Percentiles rank a stretch among this genome's conserved stretches.
These are phyloP conservation scores for Centropyge bicolor DNA, from an alignment of 2,797 vertebrate species.

Conservation along the genomic window DNA sequence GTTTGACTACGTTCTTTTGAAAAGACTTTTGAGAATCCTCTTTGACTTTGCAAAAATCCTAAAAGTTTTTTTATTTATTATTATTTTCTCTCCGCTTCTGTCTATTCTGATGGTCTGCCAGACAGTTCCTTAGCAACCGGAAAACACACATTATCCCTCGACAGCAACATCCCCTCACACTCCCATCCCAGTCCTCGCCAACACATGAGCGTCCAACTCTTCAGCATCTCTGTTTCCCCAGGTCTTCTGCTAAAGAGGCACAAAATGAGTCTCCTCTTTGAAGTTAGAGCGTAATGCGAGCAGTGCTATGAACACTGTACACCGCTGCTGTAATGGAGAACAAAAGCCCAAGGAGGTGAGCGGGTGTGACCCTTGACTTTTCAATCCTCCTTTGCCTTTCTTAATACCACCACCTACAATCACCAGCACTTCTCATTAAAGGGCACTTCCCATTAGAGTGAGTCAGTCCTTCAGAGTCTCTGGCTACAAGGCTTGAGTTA, in stretches of 20 bases:
- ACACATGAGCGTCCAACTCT: conserved; percentile 58
- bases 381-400: conserved; percentile 60
- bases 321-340: conserved; percentile 55
- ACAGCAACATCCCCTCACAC: conserved; percentile 59
- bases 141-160: conserved; percentile 74
- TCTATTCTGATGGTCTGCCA: conserved; percentile 67
- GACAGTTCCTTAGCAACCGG: conserved; percentile 86
- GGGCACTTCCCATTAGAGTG: conserved; percentile 68
- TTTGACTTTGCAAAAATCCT: conserved; percentile 49
- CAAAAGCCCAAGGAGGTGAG: conserved; percentile 63
- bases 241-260: conserved; percentile 59
- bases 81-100: conserved; percentile 48
- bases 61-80: conserved; percentile 26
- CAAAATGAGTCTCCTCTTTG: conserved; percentile 70
- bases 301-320: conserved; percentile 39
- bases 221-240: conserved; percentile 60
- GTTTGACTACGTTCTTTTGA: conserved; percentile 19
- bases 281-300: conserved; percentile 62
- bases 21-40: conserved; percentile 27
- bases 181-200: conserved; percentile 46
- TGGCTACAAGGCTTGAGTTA: conserved; percentile 45
- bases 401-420: conserved; percentile 72
- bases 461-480: conserved; percentile 52
- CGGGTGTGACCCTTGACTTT: conserved; percentile 63
- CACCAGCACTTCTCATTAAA: conserved; percentile 68